Evolutionary conservation across 2,113 vertebrate species (phyloP), one percentile per base, ranked within the genome.

Genomic region (Mungos mungo): DNA sequence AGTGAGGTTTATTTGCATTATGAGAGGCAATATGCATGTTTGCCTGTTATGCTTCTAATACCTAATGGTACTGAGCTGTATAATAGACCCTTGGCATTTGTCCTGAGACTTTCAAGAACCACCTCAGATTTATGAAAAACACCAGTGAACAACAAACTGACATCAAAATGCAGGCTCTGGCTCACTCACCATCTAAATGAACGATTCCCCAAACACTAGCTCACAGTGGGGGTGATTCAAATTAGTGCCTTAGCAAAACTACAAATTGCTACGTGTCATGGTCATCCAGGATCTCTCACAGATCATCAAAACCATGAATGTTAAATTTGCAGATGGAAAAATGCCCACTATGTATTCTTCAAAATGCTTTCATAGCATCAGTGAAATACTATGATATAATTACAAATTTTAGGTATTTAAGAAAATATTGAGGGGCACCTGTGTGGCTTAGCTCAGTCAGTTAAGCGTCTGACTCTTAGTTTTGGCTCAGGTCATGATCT

Each of bases 291-390:
- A 31, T 69, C n/a, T 79, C 63, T 93, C 68, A 87, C 27, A 90
- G 33, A 41, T 86, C 5, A 12, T 74, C n/a, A 82, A 63, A 97
- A 89, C 35, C 19, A 41, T n/a, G 54, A 57, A 92, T 74, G 84
- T 87, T 92, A 90, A 94, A 33, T 79, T 86, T 93, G 23, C 63
- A 88, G 81, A 27, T 79, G 65, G 74, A 47, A 88, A 92, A 96
- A 90, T 80, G n/a, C 69, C 63, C 92, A 84, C 63, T 87, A 3
- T 95, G 47, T 54, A 60, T 89, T 92, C 35, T 92, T 94, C 57
- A 74, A 16, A 97, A 83, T 82, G 63, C 69, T 89, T 92, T 93
- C 25, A 35, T 88, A 66, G 66, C 60, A 82, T 76, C 83, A 71
- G 27, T 33, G 41, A 96, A 84, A 72, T 69, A 72, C 47, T 31